Conservation (phyloP, 2,888 invertebrate genomes). For the Drosophila borborema region DNA sequence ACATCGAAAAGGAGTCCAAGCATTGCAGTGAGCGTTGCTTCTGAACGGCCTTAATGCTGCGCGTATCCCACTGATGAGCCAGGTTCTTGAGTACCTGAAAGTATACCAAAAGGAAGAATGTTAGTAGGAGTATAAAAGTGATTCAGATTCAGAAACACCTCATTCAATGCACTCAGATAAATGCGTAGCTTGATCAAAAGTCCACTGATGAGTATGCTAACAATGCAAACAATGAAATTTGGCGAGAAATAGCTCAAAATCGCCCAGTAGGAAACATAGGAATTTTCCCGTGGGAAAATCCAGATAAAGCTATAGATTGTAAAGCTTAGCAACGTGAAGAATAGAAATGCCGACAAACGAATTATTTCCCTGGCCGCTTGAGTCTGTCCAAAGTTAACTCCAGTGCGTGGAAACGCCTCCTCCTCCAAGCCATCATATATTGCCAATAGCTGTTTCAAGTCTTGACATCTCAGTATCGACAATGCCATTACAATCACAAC, state of each 20-base stretch:
- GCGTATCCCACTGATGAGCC: conserved; percentile 81
- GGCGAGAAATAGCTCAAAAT: conserved; percentile 75
- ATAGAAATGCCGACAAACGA: conserved; percentile 32
- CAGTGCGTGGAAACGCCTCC: conserved; percentile 61
- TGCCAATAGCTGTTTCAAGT: conserved; percentile 52
- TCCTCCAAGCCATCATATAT: conserved; percentile 62
- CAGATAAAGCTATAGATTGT: conserved; percentile 50
- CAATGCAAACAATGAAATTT: conserved; percentile 70
- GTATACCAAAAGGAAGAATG: not conserved
- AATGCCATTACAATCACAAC: conserved; percentile 56
- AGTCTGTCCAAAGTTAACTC: conserved; percentile 64
- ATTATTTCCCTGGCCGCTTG: conserved; percentile 52
- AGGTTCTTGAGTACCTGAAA: conserved; percentile 83
- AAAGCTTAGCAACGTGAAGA: conserved; percentile 47
- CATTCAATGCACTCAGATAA: conserved; percentile 72
- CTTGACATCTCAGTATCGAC: conserved; percentile 46
- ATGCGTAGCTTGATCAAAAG: conserved; percentile 66
- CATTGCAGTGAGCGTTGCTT: conserved; percentile 83
- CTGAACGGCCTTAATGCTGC: conserved; percentile 63
- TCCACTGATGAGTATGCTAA: conserved; percentile 65
- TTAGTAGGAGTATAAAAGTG: not conserved
- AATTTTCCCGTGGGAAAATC: conserved; percentile 44
- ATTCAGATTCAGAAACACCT: conserved; percentile 51
- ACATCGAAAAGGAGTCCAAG: conserved; percentile 83
- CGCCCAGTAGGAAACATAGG: conserved; percentile 45